Conservation (phyloP, 1,140 invertebrate genomes). For the Coboldia fuscipes region DNA sequence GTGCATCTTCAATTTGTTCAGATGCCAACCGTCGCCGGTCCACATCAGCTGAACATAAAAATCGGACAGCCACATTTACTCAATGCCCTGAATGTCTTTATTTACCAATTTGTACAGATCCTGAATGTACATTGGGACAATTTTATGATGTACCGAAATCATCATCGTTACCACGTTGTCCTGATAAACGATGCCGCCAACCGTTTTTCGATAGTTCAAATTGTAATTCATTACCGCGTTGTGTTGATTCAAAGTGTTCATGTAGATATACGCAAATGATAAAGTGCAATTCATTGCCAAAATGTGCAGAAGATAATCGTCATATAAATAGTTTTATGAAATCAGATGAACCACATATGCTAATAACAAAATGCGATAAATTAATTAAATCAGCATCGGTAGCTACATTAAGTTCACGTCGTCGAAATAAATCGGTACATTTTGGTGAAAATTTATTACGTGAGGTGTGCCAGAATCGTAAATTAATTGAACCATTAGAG, state of each 20-base stretch:
- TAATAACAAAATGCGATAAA: slow-evolving; percentile 8
- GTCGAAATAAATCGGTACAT: slow-evolving; percentile 50
- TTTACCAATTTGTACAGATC: slow-evolving; percentile 20
- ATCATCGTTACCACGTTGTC: slow-evolving; percentile 12
- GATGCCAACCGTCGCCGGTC: slow-evolving; percentile 12
- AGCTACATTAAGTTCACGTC: slow-evolving; percentile 29
- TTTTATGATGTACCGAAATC: slow-evolving; percentile 15
- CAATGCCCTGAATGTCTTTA: slow-evolving; percentile 18
- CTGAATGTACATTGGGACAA: slow-evolving; percentile 17
- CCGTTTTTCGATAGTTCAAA: too few species aligned
- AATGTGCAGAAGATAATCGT: slow-evolving; percentile 15
- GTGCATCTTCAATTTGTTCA: slow-evolving; percentile 5
- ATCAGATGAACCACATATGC: slow-evolving; percentile 16
- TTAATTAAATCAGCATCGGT: slow-evolving; percentile 21
- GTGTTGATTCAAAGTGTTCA: slow-evolving; percentile 18
- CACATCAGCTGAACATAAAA: slow-evolving; percentile 16
- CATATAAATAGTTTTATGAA: slow-evolving; percentile 4
- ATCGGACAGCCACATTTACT: slow-evolving; percentile 12
- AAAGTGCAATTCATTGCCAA: slow-evolving; percentile 23
- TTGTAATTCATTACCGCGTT: slow-evolving; percentile 14
- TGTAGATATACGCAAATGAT: slow-evolving; percentile 13
- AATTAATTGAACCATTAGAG: slow-evolving; percentile 20
- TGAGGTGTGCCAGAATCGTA: slow-evolving; percentile 38
- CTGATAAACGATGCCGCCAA: slow-evolving; percentile 4
- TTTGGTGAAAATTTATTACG: slow-evolving; percentile 46